phyloP scores from a whole-genome alignment of 2,797 vertebrate species.

The Bucorvus abyssinicus region DNA sequence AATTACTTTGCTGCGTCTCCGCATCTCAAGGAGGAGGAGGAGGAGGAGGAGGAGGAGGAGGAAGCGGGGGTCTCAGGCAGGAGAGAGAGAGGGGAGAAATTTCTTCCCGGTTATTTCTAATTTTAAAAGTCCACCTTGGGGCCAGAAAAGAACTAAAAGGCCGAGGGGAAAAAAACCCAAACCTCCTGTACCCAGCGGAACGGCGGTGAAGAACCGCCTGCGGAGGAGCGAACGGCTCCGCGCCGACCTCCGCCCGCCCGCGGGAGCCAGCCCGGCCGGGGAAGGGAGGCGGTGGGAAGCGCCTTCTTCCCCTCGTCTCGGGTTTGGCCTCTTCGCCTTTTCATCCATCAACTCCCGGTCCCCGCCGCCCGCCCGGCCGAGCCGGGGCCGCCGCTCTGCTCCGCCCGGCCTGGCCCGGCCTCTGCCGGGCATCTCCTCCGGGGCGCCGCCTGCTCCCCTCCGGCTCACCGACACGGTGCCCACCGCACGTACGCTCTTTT shows the following conservation, averaged over 20 bases:
- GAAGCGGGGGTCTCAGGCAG: background rate
- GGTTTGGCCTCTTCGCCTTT: conserved; percentile 20
- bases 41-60: background rate
- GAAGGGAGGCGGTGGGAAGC: background rate
- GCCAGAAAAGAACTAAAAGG: background rate
- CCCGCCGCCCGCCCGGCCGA: too few species aligned
- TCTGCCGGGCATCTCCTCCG: background rate
- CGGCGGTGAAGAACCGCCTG: background rate
- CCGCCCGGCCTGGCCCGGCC: background rate
- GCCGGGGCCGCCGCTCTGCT: background rate
- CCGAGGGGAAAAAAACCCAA: background rate
- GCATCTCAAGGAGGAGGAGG: background rate
- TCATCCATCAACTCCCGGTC: background rate
- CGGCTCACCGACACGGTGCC: background rate
- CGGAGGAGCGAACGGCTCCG: background rate
- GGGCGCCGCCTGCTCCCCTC: background rate
- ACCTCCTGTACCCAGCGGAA: background rate
- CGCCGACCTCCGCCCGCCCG: too few species aligned
- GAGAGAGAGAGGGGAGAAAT: background rate
- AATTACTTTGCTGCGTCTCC: background rate
- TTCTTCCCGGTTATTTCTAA: background rate
- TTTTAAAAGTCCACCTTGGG: background rate
- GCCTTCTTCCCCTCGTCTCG: conserved; percentile 32
- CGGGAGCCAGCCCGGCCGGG: background rate
- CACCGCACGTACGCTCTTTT: background rate